phyloP scores from a whole-genome alignment of 2,113 vertebrate genomes.

The Mormyrus iriodes region DNA sequence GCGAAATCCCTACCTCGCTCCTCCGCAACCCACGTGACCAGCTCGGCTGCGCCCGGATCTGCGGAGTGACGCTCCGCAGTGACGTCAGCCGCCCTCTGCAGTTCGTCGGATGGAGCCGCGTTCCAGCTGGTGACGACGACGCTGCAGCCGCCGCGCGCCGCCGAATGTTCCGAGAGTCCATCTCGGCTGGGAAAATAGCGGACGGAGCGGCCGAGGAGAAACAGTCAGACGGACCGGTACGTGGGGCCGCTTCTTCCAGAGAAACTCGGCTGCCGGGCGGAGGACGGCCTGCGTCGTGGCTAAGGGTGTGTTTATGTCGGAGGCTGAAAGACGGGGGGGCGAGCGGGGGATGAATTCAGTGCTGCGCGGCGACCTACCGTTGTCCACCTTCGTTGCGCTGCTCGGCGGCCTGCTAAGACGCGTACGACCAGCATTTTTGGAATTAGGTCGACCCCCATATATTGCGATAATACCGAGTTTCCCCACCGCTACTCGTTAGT shows the following conservation, averaged over 20 bases:
- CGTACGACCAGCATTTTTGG: neutral
- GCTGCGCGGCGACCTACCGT: neutral
- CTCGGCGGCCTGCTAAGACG: neutral
- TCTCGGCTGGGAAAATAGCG: neutral
- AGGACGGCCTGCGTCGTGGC: neutral
- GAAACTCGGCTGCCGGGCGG: neutral
- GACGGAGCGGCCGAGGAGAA: neutral
- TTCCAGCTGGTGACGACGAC: neutral
- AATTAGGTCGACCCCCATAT: neutral
- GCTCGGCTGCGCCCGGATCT: neutral
- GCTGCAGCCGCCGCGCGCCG: neutral
- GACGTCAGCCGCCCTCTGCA: conserved; percentile 11
- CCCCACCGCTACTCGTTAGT: neutral
- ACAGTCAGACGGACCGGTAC: neutral
- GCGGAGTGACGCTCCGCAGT: neutral
- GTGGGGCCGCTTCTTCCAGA: neutral
- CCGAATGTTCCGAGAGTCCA: conserved; percentile 5
- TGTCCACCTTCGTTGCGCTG: neutral
- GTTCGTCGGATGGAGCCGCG: neutral
- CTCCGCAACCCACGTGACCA: neutral
- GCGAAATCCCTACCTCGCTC: neutral
- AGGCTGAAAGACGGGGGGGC: too few relatives aligned
- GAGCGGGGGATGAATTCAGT: neutral
- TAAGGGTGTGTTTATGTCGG: neutral
- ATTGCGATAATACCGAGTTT: neutral